Evolutionary conservation across 30 jellyfish, hydroid and myxozoan genomes (phyloP), one percentile per base, ranked within the genome.

Genomic region (Turritopsis dohrnii): DNA sequence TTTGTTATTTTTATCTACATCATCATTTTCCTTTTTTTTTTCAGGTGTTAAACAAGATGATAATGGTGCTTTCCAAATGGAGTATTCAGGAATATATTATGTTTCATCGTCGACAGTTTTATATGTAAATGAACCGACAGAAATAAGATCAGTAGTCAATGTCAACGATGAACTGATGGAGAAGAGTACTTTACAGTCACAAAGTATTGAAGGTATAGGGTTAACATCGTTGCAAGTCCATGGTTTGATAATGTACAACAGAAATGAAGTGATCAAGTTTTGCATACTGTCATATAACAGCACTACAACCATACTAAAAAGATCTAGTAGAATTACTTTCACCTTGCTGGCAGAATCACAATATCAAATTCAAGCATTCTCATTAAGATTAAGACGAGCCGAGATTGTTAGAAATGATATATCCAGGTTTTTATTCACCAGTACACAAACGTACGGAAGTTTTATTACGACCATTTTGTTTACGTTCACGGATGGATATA

Each of bases 191-290:
- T 19, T 69, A 69, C 77, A 69, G 30, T 69, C 77, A 8, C 9
- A n/a, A 0, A n/a, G 30, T 27, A 27, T n/a, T 9, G 77, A 69
- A 23, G 30, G 28, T 19, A 23, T 16, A 1, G 77, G 77, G 9
- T n/a, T 27, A 69, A 69, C 77, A n/a, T n/a, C 77, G 16, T n/a
- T 69, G 28, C 77, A 69, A 69, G 77, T 69, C 9, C 77, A 69
- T 69, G 77, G 77, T 69, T 1, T 69, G 30, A n/a, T 69, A 69
- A 69, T n/a, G 30, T 69, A 27, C 77, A 69, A 27, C 8, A 69
- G 77, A n/a, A 27, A 27, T 69, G 77, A 23, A 7, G 16, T 21
- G 9, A 69, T 69, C 8, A 27, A n/a, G 77, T 23, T 69, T n/a
- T 69, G 19, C 30, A n/a, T 69, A 27, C 9, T 19, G 30, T 69